Percentiles rank a stretch among this genome's conserved stretches.
phyloP scores from a whole-genome alignment of 2,797 vertebrate genomes.

The Typhlichthys eigenmanni region DNA sequence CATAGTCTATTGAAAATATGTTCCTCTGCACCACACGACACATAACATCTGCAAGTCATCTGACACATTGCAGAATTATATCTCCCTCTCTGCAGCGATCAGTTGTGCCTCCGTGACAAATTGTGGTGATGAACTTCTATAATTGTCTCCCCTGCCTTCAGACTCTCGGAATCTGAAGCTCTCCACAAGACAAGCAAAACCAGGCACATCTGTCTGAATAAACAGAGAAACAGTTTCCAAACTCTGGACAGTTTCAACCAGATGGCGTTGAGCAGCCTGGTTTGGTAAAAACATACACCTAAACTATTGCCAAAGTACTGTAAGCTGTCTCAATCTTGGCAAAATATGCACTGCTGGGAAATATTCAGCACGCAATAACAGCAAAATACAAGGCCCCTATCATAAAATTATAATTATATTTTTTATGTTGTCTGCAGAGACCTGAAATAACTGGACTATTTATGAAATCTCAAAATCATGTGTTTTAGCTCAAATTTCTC shows the following conservation, averaged over 20 bases:
- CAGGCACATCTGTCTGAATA: constrained; percentile 46
- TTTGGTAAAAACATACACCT: background rate
- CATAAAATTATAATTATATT: too few relatives aligned
- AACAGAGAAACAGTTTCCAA: constrained; percentile 33
- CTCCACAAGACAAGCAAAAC: constrained; percentile 30
- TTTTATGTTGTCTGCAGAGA: too few relatives aligned
- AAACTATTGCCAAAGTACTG: too few relatives aligned
- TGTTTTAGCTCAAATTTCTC: too few relatives aligned
- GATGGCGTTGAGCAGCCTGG: background rate
- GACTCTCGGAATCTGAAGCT: constrained; percentile 36
- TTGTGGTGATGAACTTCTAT: constrained; percentile 69
- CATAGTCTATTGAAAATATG: constrained; percentile 48
- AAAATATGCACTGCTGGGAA: background rate
- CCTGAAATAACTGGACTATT: too few relatives aligned
- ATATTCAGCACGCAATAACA: background rate
- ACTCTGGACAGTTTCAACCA: constrained; percentile 4
- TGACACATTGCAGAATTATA: constrained; percentile 56
- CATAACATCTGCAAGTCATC: constrained; percentile 65
- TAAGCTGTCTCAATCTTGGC: background rate
- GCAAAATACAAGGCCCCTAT: too few relatives aligned
- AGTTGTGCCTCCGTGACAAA: constrained; percentile 65
- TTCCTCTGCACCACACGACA: constrained; percentile 51
- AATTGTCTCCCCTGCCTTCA: constrained; percentile 47
- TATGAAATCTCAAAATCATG: too few relatives aligned
- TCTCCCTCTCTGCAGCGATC: constrained; percentile 48